A percentile compares a stretch with the other conserved stretches of the same genome.
phyloP scores from a whole-genome alignment of 2,797 vertebrate genomes.

The Schizopygopsis pylzovi region DNA sequence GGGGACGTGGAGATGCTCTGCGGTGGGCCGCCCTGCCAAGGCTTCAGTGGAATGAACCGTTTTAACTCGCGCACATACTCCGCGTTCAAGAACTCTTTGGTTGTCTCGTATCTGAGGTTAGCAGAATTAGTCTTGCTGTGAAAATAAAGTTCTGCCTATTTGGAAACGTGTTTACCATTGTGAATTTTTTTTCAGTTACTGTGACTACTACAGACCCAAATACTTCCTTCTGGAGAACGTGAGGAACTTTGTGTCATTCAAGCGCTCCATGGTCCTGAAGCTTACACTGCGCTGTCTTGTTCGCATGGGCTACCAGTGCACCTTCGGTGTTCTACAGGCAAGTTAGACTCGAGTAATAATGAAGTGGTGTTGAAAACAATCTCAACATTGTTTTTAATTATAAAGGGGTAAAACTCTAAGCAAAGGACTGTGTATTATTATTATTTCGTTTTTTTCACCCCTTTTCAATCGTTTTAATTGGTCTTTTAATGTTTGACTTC shows the following conservation, averaged over 20 bases:
- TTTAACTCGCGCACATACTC: constrained; percentile 98
- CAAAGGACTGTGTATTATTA: no score
- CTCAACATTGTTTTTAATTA: background rate
- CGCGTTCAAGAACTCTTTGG: constrained; percentile 97
- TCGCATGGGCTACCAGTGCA: constrained; percentile 98
- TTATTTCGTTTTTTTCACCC: no score
- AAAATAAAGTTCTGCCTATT: background rate
- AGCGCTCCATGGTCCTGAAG: constrained; percentile 96
- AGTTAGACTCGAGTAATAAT: background rate
- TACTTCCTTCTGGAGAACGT: constrained; percentile 97
- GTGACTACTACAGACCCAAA: constrained; percentile 95
- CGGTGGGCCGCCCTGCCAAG: constrained; percentile 95
- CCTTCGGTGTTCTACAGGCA: constrained; percentile 95
- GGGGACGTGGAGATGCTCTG: constrained; percentile 97
- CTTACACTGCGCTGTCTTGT: constrained; percentile 94
- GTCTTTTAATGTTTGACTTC: background rate
- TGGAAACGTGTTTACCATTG: background rate
- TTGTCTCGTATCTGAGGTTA: constrained; percentile 98
- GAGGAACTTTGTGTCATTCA: constrained; percentile 96
- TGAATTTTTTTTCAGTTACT: constrained; percentile 83
- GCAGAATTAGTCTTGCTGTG: background rate
- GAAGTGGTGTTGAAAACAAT: no score
- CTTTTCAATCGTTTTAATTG: background rate
- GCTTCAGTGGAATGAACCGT: constrained; percentile 98
- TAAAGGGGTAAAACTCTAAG: no score